phyloP scores from a whole-genome alignment of 2,888 invertebrate species.

The Neoscelio sp. region DNA sequence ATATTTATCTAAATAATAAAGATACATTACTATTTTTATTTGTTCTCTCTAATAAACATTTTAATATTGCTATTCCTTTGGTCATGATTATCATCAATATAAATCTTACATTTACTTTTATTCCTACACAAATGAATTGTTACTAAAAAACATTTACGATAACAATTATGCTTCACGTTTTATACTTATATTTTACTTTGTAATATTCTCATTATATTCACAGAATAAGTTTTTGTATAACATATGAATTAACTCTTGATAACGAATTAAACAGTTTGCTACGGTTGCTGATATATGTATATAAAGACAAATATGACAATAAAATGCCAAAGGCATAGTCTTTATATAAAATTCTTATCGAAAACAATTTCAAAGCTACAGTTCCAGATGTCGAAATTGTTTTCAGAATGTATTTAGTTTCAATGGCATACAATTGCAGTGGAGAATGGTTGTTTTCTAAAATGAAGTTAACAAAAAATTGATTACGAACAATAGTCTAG shows the following conservation, averaged over 20 bases:
- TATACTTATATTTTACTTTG: too few relatives aligned
- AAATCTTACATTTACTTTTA: too few relatives aligned
- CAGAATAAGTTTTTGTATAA: too few relatives aligned
- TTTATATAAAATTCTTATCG: conserved; percentile 5
- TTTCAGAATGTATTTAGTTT: conserved; percentile 31
- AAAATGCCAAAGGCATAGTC: background rate
- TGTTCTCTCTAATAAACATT: too few relatives aligned
- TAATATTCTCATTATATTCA: too few relatives aligned
- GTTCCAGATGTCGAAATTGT: conserved; percentile 16
- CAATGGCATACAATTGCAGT: conserved; percentile 44
- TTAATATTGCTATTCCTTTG: too few relatives aligned
- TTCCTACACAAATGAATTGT: too few relatives aligned
- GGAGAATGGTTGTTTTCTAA: conserved; percentile 39
- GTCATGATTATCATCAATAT: too few relatives aligned
- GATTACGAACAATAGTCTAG: conserved; percentile 12
- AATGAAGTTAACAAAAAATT: conserved; percentile 35
- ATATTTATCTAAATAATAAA: too few relatives aligned
- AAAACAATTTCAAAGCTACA: conserved; percentile 3
- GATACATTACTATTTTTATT: too few relatives aligned
- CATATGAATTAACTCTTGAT: background rate
- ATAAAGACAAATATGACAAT: background rate
- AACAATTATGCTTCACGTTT: too few relatives aligned
- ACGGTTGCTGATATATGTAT: background rate
- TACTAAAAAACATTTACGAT: too few relatives aligned
- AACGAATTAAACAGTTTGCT: background rate